Percentiles rank a stretch among this genome's conserved stretches.
phyloP scores from a whole-genome alignment of 2,797 vertebrate species.

The Hybognathus amarus region DNA sequence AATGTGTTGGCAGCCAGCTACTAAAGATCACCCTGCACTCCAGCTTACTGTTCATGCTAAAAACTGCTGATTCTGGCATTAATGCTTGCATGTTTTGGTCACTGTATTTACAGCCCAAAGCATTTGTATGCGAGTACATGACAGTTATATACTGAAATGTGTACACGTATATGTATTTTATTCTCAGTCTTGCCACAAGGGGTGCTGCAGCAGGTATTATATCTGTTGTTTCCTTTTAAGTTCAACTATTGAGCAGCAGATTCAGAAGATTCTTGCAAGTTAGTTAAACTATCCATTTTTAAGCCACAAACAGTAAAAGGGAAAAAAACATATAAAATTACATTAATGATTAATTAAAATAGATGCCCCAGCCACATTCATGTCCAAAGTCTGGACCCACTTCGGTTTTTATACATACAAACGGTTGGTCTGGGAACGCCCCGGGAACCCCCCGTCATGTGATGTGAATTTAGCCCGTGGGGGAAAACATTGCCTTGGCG shows the following conservation, averaged over 20 bases:
- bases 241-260: not conserved
- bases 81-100: constrained; percentile 4
- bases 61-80: constrained; percentile 36
- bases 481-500: no score
- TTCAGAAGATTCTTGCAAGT: not conserved
- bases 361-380: no score
- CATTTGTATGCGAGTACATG: not conserved
- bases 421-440: no score
- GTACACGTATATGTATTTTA: not conserved
- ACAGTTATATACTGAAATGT: not conserved
- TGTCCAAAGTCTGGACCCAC: no score
- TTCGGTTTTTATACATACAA: no score
- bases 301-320: not conserved
- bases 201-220: not conserved
- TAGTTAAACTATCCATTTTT: not conserved
- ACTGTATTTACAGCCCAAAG: constrained; percentile 12
- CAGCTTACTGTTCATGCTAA: constrained; percentile 9
- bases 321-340: no score
- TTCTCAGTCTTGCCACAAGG: not conserved
- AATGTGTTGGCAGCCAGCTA: constrained; percentile 54
- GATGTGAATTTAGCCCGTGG: no score
- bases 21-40: constrained; percentile 25
- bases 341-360: no score
- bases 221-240: not conserved
- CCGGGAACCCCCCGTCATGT: no score